Base-by-base conservation (phyloP, 1,140 invertebrate species). In the Monomorium pharaonis region DNA sequence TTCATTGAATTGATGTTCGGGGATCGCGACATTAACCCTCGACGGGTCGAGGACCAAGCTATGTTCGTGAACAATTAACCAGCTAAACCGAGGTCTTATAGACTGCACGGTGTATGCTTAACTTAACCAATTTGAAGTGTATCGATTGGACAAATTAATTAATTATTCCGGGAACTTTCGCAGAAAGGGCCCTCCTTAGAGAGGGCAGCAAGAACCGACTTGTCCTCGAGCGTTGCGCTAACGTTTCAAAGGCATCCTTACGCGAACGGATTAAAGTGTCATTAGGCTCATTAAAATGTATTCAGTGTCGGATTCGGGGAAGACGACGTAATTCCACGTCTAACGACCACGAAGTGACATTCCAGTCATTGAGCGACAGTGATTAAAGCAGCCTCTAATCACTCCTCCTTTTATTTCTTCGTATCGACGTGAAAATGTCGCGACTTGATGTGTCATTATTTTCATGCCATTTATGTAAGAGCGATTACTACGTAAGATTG, bases 231-330 rank as follows among this genome's bases (percentile, higher is more conserved):
- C 77, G 42, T 16, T 16, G 67, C 30, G 21, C 65, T 65, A 44
- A 42, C 30, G 37, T 83, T 37, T 87, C 86, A 89, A 89, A 89
- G 86, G 70, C 51, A 33, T 72, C 49, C 56, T 84, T 58, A 54
- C 49, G 65, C 24, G 30, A 69, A 76, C 54, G 89, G 88, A 90
- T 88, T 90, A 88, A 90, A 91, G 74, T 84, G 84, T 54, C 89
- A 90, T 90, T 90, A 90, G 83, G 76, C 83, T 91, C 85, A 81
- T 91, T 89, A 90, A 90, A 89, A 70, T 87, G 86, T 87, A 87
- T 85, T 90, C 87, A 90, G 80, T 89, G 85, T 51, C 44, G 67
- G 54, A 56, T 72, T 77, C 77, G 60, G 30, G 49, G 12, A 87
- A 75, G 56, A 76, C 75, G 18, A 62, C 44, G 81, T 90, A 90